Evolutionary conservation across 2,113 vertebrate species (phyloP).

Genomic region (Percina caprodes): DNA sequence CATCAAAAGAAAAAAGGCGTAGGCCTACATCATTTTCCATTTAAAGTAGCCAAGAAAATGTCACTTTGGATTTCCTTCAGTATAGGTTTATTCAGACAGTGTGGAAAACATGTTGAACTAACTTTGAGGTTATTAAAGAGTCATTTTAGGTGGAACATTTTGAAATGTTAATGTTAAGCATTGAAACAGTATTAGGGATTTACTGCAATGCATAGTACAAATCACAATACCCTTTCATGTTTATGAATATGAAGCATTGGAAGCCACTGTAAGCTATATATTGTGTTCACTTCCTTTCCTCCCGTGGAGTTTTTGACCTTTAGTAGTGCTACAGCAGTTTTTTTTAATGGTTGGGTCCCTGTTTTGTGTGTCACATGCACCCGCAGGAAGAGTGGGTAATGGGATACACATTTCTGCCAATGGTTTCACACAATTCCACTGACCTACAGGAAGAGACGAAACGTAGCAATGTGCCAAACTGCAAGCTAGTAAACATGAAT

Average conservation of each 20-base stretch:
- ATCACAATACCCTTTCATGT: neutral
- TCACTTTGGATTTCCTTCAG: slow-evolving; percentile 10
- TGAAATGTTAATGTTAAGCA: neutral
- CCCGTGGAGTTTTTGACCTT: neutral
- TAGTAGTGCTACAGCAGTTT: neutral
- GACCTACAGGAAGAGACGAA: neutral
- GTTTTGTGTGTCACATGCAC: neutral
- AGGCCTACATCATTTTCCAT: slow-evolving; percentile 1
- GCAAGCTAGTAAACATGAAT: neutral
- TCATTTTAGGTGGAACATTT: neutral
- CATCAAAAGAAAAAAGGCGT: slow-evolving; percentile 3
- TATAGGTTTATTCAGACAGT: neutral
- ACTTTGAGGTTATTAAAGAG: neutral
- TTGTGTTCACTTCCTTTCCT: too few species aligned
- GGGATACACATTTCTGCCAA: neutral
- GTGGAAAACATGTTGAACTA: neutral
- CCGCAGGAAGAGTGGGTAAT: neutral
- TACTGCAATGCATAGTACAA: neutral
- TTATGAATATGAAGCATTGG: too few species aligned
- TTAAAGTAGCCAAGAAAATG: neutral
- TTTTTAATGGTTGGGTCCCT: neutral
- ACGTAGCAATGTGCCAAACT: neutral
- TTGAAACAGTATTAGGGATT: neutral
- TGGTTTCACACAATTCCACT: neutral
- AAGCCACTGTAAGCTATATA: too few species aligned